phyloP scores from a whole-genome alignment of 2,888 invertebrate genomes.

The Disparrhopalites patrizii region DNA sequence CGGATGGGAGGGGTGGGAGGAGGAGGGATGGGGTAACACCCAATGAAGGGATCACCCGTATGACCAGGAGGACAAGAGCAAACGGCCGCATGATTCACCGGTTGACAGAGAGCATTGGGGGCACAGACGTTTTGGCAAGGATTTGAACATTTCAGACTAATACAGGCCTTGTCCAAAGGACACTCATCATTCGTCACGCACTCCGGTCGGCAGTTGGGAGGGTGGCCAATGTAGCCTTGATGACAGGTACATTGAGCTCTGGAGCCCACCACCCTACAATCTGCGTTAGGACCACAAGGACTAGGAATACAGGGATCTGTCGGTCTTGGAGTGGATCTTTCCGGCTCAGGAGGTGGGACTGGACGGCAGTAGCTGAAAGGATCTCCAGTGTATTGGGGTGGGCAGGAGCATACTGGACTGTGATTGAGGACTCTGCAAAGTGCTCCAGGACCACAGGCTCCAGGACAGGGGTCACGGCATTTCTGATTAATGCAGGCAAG shows the following conservation, averaged over 20 bases:
- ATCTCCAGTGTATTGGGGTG: conserved; percentile 66
- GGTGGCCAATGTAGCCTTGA: conserved; percentile 62
- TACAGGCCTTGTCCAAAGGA: conserved; percentile 65
- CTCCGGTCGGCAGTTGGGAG: conserved; percentile 54
- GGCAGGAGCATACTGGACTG: conserved; percentile 66
- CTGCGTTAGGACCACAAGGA: conserved; percentile 71
- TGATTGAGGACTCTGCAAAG: conserved; percentile 70
- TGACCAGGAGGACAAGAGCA: conserved; percentile 50
- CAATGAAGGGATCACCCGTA: conserved; percentile 49
- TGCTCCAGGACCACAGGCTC: conserved; percentile 68
- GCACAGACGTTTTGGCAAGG: conserved; percentile 56
- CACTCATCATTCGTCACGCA: conserved; percentile 57
- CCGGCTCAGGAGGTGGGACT: conserved; percentile 57
- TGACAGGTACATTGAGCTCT: conserved; percentile 57
- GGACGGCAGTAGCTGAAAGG: conserved; percentile 57
- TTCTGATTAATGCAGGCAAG: conserved; percentile 79
- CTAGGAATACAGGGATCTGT: conserved; percentile 39
- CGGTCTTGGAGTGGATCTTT: conserved; percentile 52
- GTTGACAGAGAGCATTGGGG: conserved; percentile 25
- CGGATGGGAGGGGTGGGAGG: conserved; percentile 22
- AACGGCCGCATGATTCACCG: conserved; percentile 47
- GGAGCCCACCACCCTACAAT: conserved; percentile 55
- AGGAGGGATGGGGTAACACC: conserved; percentile 30
- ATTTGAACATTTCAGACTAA: conserved; percentile 57
- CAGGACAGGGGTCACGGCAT: conserved; percentile 73